A percentile compares a stretch with the other conserved stretches of the same genome.
phyloP scores from a whole-genome alignment of 2,113 vertebrate species.

The Zosterops lateralis region DNA sequence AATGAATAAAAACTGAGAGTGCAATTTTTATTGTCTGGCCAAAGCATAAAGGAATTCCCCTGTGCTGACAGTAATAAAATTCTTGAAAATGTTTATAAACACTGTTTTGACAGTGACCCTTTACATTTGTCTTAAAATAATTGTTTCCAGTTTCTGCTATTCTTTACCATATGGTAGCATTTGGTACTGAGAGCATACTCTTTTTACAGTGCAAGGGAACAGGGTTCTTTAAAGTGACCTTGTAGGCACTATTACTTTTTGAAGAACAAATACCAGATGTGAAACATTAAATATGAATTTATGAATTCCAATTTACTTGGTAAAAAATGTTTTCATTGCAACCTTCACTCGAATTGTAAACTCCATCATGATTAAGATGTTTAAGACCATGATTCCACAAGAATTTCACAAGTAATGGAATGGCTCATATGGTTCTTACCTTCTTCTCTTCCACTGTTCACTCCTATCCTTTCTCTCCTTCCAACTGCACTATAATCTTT shows the following conservation, averaged over 20 bases:
- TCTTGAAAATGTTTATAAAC: not conserved
- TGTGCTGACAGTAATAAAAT: not conserved
- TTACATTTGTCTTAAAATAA: not conserved
- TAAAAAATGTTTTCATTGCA: not conserved
- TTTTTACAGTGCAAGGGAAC: not conserved
- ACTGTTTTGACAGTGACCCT: not conserved
- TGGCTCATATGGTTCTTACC: not conserved
- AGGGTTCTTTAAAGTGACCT: not conserved
- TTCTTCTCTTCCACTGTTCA: not conserved
- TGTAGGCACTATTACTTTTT: not conserved
- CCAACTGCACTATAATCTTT: not conserved
- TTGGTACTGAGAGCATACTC: not conserved
- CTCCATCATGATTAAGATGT: not conserved
- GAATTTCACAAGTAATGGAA: not conserved
- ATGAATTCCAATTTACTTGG: not conserved
- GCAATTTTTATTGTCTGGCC: not conserved
- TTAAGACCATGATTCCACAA: not conserved
- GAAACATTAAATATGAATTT: not conserved
- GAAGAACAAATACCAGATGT: not conserved
- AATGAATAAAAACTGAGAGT: not conserved
- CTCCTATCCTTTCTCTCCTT: not conserved
- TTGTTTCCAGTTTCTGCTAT: not conserved
- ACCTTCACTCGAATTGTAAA: not conserved
- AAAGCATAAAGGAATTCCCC: not conserved
- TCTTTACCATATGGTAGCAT: not conserved